These are phyloP conservation scores for Agrochola lota DNA, from an alignment of 2,888 invertebrate genomes.

Conservation along the genomic window DNA sequence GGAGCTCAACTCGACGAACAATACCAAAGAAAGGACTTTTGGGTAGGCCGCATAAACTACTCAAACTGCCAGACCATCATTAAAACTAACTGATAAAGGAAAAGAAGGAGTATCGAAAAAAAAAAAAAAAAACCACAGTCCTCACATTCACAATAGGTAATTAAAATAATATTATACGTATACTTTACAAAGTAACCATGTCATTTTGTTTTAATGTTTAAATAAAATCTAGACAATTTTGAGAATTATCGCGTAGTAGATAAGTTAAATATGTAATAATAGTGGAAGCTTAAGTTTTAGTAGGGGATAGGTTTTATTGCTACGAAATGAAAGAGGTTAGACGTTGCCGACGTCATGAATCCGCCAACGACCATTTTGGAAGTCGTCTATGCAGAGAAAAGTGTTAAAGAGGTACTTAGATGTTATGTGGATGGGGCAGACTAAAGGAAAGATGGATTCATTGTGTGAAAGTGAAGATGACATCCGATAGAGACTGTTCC, in stretches of 20 bases:
- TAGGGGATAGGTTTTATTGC: constrained; percentile 4
- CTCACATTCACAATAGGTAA: too few relatives aligned
- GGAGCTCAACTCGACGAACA: too few relatives aligned
- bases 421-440: background rate
- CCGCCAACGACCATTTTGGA: background rate
- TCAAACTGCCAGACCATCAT: too few relatives aligned
- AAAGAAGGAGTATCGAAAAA: too few relatives aligned
- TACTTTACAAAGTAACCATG: too few relatives aligned
- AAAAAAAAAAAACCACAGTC: too few relatives aligned
- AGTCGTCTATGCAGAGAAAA: constrained; percentile 1
- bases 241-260: background rate
- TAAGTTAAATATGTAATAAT: constrained; percentile 3
- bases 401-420: background rate
- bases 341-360: background rate
- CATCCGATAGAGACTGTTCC: too few relatives aligned
- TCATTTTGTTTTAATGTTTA: too few relatives aligned
- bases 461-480: background rate
- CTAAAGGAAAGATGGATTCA: background rate
- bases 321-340: background rate
- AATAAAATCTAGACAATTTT: background rate
- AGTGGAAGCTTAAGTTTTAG: background rate
- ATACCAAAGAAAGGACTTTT: too few relatives aligned
- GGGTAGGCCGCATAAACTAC: too few relatives aligned
- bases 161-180: too few relatives aligned
- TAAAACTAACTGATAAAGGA: too few relatives aligned